These are phyloP conservation scores for Apotomis betuletana DNA, from an alignment of 2,888 invertebrate species.

Conservation along the genomic window DNA sequence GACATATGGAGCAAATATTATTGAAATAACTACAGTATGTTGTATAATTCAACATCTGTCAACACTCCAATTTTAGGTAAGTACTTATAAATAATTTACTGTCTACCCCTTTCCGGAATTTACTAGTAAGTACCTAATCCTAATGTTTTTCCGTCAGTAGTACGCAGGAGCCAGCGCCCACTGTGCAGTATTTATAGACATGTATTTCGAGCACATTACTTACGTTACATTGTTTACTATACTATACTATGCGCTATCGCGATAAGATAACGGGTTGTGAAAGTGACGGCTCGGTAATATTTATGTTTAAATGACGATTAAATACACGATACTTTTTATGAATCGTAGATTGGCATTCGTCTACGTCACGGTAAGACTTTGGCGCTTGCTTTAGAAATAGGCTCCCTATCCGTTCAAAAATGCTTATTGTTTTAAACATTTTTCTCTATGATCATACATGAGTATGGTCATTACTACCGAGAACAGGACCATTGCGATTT, in stretches of 20 bases:
- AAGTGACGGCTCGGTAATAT: constrained; percentile 52
- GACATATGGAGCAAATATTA: too few relatives aligned
- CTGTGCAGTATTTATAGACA: constrained; percentile 44
- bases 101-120: background rate
- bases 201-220: constrained; percentile 68
- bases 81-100: background rate
- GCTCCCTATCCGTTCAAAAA: too few relatives aligned
- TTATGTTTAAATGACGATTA: constrained; percentile 5
- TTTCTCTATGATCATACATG: too few relatives aligned
- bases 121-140: constrained; percentile 1
- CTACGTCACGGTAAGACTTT: background rate
- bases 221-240: constrained; percentile 74
- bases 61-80: too few relatives aligned
- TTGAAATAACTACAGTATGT: too few relatives aligned
- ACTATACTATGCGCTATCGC: constrained; percentile 31
- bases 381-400: too few relatives aligned
- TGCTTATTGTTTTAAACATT: too few relatives aligned
- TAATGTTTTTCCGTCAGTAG: background rate
- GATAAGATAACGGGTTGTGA: constrained; percentile 64
- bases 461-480: too few relatives aligned
- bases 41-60: too few relatives aligned
- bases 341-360: background rate
- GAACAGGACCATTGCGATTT: too few relatives aligned
- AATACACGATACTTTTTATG: constrained; percentile 7
- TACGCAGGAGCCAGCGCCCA: constrained; percentile 6